phyloP scores from a whole-genome alignment of 2,888 invertebrate species.

The Diaprepes abbreviatus region DNA sequence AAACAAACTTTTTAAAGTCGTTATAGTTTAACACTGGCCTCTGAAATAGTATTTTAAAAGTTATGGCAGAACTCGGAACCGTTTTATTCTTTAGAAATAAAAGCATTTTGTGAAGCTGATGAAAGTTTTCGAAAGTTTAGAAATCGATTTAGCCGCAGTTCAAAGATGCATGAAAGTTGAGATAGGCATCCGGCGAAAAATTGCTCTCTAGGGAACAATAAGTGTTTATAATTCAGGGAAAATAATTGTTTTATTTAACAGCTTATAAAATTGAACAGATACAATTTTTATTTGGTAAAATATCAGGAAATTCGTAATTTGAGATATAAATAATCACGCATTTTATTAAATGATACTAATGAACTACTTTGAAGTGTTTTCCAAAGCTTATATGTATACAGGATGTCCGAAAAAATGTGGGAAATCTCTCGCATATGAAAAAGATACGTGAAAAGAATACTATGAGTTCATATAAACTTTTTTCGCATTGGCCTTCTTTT shows the following conservation, averaged over 20 bases:
- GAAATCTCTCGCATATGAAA: too few relatives aligned
- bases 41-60: neutral
- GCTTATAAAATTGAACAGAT: neutral
- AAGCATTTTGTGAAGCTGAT: slow-evolving; percentile 7
- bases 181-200: neutral
- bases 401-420: too few relatives aligned
- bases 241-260: neutral
- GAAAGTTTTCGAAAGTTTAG: slow-evolving; percentile 9
- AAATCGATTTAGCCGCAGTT: slow-evolving; percentile 7
- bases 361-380: too few relatives aligned
- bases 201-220: neutral
- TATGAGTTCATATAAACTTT: too few relatives aligned
- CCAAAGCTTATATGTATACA: too few relatives aligned
- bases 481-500: too few relatives aligned
- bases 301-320: too few relatives aligned
- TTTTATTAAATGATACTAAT: too few relatives aligned
- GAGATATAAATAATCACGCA: too few relatives aligned
- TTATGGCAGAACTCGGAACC: neutral
- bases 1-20: neutral
- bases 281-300: too few relatives aligned
- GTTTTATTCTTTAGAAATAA: slow-evolving; percentile 6
- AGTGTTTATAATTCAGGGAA: neutral
- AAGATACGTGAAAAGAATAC: too few relatives aligned
- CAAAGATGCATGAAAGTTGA: slow-evolving; percentile 12
- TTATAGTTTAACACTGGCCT: neutral